These are phyloP conservation scores for Rhabdophis nuchalis DNA, from an alignment of 2,797 vertebrate species.

Conservation along the genomic window DNA sequence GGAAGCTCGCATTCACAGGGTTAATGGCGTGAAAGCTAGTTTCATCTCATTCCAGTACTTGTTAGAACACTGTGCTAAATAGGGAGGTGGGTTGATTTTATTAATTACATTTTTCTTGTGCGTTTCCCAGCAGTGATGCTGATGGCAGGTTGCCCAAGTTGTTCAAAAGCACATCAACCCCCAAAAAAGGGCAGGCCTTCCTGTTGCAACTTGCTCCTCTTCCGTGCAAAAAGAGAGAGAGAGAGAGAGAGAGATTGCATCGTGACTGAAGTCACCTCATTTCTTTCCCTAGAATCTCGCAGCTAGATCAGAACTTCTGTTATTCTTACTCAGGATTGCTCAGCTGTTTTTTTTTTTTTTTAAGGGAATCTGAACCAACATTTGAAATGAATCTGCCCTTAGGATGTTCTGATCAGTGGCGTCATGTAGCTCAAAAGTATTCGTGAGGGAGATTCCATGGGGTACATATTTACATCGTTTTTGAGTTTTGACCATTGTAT, in stretches of 20 bases:
- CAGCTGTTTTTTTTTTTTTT: too few relatives aligned
- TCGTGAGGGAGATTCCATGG: background rate
- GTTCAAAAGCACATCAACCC: constrained; percentile 14
- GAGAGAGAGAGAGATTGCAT: background rate
- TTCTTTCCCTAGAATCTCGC: background rate
- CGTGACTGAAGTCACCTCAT: background rate
- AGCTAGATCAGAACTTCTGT: background rate
- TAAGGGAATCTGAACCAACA: background rate
- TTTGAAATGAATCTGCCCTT: background rate
- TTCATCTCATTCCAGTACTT: constrained; percentile 32
- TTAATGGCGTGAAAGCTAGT: background rate
- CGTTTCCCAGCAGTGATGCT: constrained; percentile 12
- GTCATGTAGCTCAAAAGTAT: background rate
- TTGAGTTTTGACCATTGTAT: background rate
- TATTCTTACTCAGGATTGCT: background rate
- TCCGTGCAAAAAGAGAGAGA: background rate
- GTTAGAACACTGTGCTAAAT: constrained; percentile 42
- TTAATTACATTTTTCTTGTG: constrained; percentile 27
- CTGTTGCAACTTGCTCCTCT: constrained; percentile 28
- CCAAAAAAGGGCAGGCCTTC: constrained; percentile 44
- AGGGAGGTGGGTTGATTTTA: constrained; percentile 20
- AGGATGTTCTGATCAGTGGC: background rate
- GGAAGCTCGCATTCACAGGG: background rate
- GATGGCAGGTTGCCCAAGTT: background rate
- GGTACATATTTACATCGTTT: background rate